These are phyloP conservation scores for Drosophila colorata DNA, from an alignment of 2,888 invertebrate genomes.

Conservation along the genomic window DNA sequence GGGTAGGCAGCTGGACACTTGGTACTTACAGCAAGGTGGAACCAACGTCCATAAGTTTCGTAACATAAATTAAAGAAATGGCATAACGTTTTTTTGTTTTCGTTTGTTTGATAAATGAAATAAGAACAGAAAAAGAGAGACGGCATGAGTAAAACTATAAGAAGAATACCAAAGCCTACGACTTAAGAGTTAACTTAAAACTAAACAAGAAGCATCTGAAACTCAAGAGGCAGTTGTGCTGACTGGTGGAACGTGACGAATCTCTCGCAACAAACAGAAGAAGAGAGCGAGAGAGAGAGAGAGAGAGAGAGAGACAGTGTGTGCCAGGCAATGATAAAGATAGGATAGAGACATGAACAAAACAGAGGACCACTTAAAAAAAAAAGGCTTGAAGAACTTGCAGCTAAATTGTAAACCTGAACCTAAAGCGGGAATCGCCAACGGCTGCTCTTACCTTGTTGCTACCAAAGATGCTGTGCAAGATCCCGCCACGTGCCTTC, in stretches of 20 bases:
- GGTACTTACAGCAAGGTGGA: conserved; percentile 80
- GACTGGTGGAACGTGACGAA: conserved; percentile 24
- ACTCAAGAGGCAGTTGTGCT: conserved; percentile 40
- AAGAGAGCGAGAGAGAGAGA: conserved; percentile 16
- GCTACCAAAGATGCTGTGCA: conserved; percentile 94
- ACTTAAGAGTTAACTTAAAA: conserved; percentile 59
- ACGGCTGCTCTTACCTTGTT: conserved; percentile 91
- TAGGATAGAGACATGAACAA: conserved; percentile 34
- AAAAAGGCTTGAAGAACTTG: conserved; percentile 29
- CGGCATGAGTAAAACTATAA: conserved; percentile 58
- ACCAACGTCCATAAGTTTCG: conserved; percentile 61
- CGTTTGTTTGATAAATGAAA: conserved; percentile 49
- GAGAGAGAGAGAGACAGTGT: conserved; percentile 28
- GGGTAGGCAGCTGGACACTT: conserved; percentile 63
- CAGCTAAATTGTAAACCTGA: conserved; percentile 39
- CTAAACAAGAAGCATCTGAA: conserved; percentile 49
- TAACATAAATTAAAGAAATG: conserved; percentile 55
- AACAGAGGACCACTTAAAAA: conserved; percentile 33
- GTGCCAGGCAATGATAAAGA: conserved; percentile 54
- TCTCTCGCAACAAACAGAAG: conserved; percentile 36
- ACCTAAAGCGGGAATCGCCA: conserved; percentile 33
- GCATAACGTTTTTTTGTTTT: conserved; percentile 32
- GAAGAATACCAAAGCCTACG: conserved; percentile 38
- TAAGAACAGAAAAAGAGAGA: conserved; percentile 46
- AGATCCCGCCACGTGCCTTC: conserved; percentile 92